phyloP scores from a whole-genome alignment of 2,113 vertebrate species.

The Coptodon bakossiorum region DNA sequence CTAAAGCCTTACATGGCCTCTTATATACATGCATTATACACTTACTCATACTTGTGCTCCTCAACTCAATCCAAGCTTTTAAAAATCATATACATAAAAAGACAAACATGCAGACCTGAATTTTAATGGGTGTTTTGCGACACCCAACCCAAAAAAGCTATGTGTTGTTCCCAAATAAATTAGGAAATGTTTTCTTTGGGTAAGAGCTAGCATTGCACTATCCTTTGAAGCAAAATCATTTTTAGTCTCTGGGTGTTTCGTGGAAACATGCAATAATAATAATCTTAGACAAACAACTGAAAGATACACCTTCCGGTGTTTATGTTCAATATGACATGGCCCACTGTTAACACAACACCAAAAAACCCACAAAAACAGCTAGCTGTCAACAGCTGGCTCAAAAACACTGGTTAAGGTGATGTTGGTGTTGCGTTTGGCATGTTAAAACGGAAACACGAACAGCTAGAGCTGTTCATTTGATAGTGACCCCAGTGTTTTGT shows the following conservation, averaged over 20 bases:
- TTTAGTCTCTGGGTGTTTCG: background rate
- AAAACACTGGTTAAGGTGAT: background rate
- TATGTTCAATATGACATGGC: background rate
- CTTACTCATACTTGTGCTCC: background rate
- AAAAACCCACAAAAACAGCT: background rate
- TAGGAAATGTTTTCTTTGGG: background rate
- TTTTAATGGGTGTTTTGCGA: background rate
- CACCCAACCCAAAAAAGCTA: background rate
- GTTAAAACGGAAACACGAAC: background rate
- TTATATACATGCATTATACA: background rate
- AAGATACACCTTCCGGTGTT: background rate
- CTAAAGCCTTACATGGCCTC: background rate
- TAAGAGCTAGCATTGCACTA: background rate
- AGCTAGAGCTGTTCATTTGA: background rate
- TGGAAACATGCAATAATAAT: background rate
- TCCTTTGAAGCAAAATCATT: background rate
- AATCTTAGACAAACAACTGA: background rate
- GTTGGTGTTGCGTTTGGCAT: background rate
- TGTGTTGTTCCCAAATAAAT: background rate
- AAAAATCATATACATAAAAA: background rate
- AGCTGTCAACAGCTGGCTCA: background rate
- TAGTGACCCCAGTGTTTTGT: conserved; percentile 16
- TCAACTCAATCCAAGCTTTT: background rate
- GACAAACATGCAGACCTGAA: background rate
- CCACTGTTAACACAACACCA: background rate